Evolutionary conservation across 1,140 invertebrate species (phyloP), one percentile per base, ranked within the genome.

Genomic region (Diuraphis noxia): DNA sequence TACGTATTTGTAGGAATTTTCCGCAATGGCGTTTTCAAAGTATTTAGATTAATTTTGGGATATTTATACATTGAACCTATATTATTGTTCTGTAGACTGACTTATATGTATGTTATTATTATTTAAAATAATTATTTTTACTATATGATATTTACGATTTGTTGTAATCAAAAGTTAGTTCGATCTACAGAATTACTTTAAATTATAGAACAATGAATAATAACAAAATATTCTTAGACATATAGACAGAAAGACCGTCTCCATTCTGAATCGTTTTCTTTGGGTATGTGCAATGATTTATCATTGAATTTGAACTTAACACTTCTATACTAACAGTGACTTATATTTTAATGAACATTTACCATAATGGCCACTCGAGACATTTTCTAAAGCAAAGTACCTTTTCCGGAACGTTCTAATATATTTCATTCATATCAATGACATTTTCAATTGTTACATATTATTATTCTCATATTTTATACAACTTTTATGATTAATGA

Each of bases 391-490:
- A 63, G 3, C 0, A 63, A n/a, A n/a, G 13, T 1, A 4, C 5
- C 56, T 63, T 63, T 8, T 0, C 9, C 2, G 0, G 0, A 0
- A 17, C 19, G 4, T 17, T 6, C 5, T 17, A 72, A 72, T n/a
- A 72, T n/a, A n/a, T 72, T n/a, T 4, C 30, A n/a, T 72, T 72
- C 19, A 49, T 49, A 49, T n/a, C n/a, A 72, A 63, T 4, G 1
- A 63, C 3, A 63, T n/a, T 63, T 17, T 17, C 17, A n/a, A 63
- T n/a, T 21, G 3, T 5, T 21, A 17, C 13, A n/a, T 72, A 13
- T 63, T 63, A 63, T 63, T 63, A n/a, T n/a, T n/a, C 30, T 72
- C 13, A n/a, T 72, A 7, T n/a, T n/a, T n/a, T 1, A 56, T 30
- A 56, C 25, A 10, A 30, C n/a, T n/a, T n/a, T 2, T n/a, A 13